Base-by-base conservation (phyloP, 2,113 vertebrate species). In the Menidia beryllina region DNA sequence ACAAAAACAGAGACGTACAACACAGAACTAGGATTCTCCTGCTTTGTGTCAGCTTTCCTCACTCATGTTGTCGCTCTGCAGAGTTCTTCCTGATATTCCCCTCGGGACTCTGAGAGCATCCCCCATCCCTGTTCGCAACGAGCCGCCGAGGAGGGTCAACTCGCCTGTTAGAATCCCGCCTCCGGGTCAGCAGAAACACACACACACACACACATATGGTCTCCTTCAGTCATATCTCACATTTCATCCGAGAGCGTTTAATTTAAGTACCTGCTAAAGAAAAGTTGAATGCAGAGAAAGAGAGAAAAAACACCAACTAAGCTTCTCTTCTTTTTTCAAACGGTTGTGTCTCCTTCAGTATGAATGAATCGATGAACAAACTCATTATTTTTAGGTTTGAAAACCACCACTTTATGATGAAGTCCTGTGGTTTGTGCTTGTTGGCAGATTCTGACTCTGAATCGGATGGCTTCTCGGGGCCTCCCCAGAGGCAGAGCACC, bases 401-500 rank as follows among this genome's bases (percentile, higher is more conserved):
- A 34, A 34, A 8, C 30, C 10, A 34, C 30, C 30, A 34, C 30
- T 1, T 34, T 2, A 5, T 0, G 45, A 39, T 39, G 4, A 7
- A 36, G 34, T 36, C 13, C 38, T 14, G 4, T 12, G 12, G 21
- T 54, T 27, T 1, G 25, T 43, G 41, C 13, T 38, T 30, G 0
- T 79, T 39, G 11, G 54, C 83, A 94, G 93, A 89, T 67, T 93
- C 92, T 4, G 91, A 90, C n/a, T 93, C 93, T 0, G 93, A 92
- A 39, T 93, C 93, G 0, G 93, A 94, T 13, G 64, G 72, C 70
- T 86, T 85, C 72, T 34, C 67, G 5, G 77, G 26, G 36, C 86
- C 86, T 74, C 88, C 87, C 27, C 87, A 55, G 69, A 89, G 89
- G 85, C 89, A 79, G n/a, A 92, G 82, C 82, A 87, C 91, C 58